These are phyloP conservation scores for Phalanger gymnotis DNA, from an alignment of 2,797 vertebrate species.

Conservation along the genomic window DNA sequence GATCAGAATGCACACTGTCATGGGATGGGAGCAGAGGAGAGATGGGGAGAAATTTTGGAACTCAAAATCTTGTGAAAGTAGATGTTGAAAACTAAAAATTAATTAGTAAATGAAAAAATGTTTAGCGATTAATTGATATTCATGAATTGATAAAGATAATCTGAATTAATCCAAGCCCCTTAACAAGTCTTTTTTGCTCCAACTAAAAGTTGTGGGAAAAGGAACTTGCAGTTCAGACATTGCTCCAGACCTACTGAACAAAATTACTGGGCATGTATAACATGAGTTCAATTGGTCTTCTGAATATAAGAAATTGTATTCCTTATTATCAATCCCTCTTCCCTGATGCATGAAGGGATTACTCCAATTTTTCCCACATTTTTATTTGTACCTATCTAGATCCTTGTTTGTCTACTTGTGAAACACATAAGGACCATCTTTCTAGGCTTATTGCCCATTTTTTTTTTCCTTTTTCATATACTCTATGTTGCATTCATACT, in stretches of 20 bases:
- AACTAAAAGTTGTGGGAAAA: neutral
- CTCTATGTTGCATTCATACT: too few relatives aligned
- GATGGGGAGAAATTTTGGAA: too few relatives aligned
- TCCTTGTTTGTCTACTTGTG: too few relatives aligned
- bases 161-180: neutral
- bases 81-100: too few relatives aligned
- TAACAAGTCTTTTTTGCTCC: neutral
- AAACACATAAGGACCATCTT: too few relatives aligned
- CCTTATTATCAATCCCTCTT: neutral
- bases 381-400: too few relatives aligned
- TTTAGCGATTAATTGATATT: neutral
- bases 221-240: neutral
- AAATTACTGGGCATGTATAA: neutral
- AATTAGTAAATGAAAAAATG: too few relatives aligned
- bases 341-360: neutral
- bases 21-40: too few relatives aligned
- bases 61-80: too few relatives aligned
- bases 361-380: neutral
- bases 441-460: too few relatives aligned
- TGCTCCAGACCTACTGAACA: neutral
- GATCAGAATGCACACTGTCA: too few relatives aligned
- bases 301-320: neutral
- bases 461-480: too few relatives aligned
- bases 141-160: neutral
- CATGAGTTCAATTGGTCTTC: neutral